Evolutionary conservation across 1,140 invertebrate genomes (phyloP), one percentile per base, ranked within the genome.

Genomic region (Littorina saxatilis): DNA sequence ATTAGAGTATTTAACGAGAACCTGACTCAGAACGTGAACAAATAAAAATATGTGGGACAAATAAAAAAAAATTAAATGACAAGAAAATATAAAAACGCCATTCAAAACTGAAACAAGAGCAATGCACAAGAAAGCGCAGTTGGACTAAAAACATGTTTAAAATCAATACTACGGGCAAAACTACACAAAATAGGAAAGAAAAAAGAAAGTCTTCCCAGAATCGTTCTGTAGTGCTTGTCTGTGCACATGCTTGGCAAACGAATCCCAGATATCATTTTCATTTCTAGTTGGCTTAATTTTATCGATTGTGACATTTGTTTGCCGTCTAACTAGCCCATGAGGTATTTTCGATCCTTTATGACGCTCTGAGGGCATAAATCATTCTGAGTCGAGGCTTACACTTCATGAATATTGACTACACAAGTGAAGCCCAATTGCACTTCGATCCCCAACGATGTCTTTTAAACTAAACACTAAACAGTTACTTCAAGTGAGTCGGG

Each of bases 251-350:
- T 17, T 39, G 32, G 63, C 63, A 68, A 35, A 68, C 63, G 63
- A 68, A 68, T 35, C 63, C 29, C 23, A 17, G 35, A 68, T 68
- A 68, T 68, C 63, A 68, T 68, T 68, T 68, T 68, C 63, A 32
- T 39, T 39, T 68, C 63, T 39, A 68, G 63, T 68, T 68, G 63
- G 63, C 63, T 68, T 68, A 68, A 68, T 68, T n/a, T 39, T 68
- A 68, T 68, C 37, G 63, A 68, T 68, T 68, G 63, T 68, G 63
- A 68, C 63, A 68, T 68, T 68, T 68, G 63, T 68, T 68, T 68
- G 32, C 63, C 63, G 35, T 68, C 63, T 68, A 68, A 68, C 63
- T 68, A 68, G 63, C 63, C 63, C 39, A 68, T 39, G 63, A 68
- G 63, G 63, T 68, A 32, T 37, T 68, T 37, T 23, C n/a, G n/a